A percentile compares a stretch with the other conserved stretches of the same genome.
Evolutionary conservation across 92 coral and sea anemone species (phyloP).

Genomic region (Palythoa caribaeorum): DNA sequence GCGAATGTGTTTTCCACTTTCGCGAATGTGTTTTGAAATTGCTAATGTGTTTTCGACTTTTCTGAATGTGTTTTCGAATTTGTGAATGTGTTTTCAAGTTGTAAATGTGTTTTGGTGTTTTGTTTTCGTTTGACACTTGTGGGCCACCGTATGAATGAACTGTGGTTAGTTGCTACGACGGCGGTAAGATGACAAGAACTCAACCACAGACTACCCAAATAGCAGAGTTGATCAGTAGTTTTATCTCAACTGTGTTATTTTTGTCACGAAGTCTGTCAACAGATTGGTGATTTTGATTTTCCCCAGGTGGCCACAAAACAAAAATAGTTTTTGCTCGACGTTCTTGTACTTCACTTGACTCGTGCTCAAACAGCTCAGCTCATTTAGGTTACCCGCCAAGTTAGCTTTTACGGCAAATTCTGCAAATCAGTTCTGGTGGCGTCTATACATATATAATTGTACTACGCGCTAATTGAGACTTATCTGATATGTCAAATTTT

Average conservation of each 20-base stretch:
- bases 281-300: constrained; percentile 17
- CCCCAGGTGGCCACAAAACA: neutral
- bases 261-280: constrained; percentile 19
- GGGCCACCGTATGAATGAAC: constrained; percentile 9
- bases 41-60: too few species aligned
- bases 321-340: constrained; percentile 10
- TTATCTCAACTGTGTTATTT: constrained; percentile 13
- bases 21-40: constrained; percentile 8
- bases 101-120: too few species aligned
- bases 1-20: too few species aligned
- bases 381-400: too few species aligned
- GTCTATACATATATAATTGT: too few species aligned
- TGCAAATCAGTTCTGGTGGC: too few species aligned
- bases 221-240: constrained; percentile 15
- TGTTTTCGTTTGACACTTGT: neutral
- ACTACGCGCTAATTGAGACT: constrained; percentile 1
- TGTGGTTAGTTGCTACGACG: constrained; percentile 28
- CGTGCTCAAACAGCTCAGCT: too few species aligned
- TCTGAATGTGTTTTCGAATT: too few species aligned
- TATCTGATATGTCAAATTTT: constrained; percentile 8
- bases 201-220: neutral
- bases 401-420: too few species aligned
- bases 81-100: too few species aligned
- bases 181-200: neutral
- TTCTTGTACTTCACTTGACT: neutral